Evolutionary conservation across 2,888 invertebrate genomes (phyloP), one percentile per base, ranked within the genome.

Genomic region (Ectemnius cavifrons): DNA sequence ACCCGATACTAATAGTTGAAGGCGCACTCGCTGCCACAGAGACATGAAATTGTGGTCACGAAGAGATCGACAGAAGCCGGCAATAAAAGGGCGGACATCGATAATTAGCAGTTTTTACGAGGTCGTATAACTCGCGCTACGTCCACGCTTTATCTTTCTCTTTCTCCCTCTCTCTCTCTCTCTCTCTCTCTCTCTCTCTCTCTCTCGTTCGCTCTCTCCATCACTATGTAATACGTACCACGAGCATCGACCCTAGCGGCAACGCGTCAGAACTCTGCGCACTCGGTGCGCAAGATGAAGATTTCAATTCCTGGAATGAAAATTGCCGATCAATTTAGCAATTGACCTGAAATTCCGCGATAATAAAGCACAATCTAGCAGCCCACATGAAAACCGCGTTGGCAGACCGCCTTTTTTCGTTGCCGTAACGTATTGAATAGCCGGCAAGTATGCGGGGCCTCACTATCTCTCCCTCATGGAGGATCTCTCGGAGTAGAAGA

Each of bases 251-350:
- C 85, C 88, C 52, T 52, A 52, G 14, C 14, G n/a, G 16, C 52
- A 52, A 5, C 1, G 2, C 52, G 52, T 1, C 8, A 13, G 82
- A 73, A 46, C 14, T 66, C 52, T 68, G 73, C 59, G 73, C 69
- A 60, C 61, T 68, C 60, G 63, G 57, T 27, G 62, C n/a, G 78
- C 78, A 79, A 85, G 86, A 88, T 84, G 81, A 88, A 87, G 86
- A 87, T 88, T 89, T 88, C 86, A 88, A 88, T 89, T 88, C 88
- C 78, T 79, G 87, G 88, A 89, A 89, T 88, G 88, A 88, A 87
- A 89, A 89, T 89, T 88, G 88, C 80, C 85, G 89, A 89, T 89
- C 89, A 88, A 88, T 89, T 88, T 88, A 88, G 81, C 88, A 89
- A 89, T 89, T 89, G 89, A 87, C 89, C 88, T 88, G 84, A 87